These are phyloP conservation scores for Cephalotes varians DNA, from an alignment of 2,888 invertebrate species.

Conservation along the genomic window DNA sequence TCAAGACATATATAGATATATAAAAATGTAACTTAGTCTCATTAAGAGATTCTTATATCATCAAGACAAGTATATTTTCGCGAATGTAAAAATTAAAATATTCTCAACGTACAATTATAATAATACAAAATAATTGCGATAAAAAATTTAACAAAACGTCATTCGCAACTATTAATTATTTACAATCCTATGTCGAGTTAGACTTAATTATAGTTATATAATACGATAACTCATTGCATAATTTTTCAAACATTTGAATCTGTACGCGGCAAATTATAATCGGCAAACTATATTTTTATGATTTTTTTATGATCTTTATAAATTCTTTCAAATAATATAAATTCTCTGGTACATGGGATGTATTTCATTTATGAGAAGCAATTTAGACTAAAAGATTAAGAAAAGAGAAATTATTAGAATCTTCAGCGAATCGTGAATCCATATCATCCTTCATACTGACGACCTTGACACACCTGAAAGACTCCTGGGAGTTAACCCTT, in stretches of 20 bases:
- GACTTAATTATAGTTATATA: neutral
- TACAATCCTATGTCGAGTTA: neutral
- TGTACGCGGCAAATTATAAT: neutral
- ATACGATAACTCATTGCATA: neutral
- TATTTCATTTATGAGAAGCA: neutral
- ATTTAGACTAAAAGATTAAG: neutral
- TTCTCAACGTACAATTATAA: neutral
- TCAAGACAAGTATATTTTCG: neutral
- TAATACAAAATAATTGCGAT: neutral
- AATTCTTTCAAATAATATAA: neutral
- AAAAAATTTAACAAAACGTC: neutral
- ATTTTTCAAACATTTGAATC: neutral
- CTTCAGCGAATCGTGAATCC: neutral
- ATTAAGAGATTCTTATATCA: neutral
- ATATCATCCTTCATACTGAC: neutral
- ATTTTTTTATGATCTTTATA: neutral
- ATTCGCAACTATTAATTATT: neutral
- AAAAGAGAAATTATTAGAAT: neutral
- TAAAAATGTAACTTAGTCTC: neutral
- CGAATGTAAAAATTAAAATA: neutral
- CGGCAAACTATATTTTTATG: neutral
- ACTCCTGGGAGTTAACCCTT: neutral
- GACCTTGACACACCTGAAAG: constrained; percentile 6
- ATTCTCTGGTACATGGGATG: neutral
- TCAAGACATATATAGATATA: neutral